Base-by-base conservation (phyloP, 2,113 vertebrate genomes). In the Tautogolabrus adspersus region DNA sequence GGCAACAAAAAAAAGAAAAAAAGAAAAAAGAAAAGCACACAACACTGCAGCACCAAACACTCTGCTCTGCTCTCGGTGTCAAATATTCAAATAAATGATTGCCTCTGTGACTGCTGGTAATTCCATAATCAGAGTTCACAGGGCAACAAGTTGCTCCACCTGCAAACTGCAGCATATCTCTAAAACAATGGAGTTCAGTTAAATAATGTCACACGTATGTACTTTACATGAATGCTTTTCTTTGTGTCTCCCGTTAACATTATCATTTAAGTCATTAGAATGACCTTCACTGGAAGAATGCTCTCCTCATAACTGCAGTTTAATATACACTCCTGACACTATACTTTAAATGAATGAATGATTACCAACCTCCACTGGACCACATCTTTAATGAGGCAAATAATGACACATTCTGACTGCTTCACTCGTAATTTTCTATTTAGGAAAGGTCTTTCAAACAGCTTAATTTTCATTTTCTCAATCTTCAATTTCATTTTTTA, bases 41-140 rank as follows among this genome's bases (percentile, higher is more conserved):
- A 87, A 87, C 64, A 56, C 81, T 72, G 74, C 81, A 72, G 66
- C 85, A 82, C 60, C 72, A 76, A 81, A 85, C 82, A 79, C 42
- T 21, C 78, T 10, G 30, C 55, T 71, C 73, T 44, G 58, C 74
- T 81, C 67, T 58, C 30, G 30, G 64, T 62, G 76, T 40, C 10
- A 26, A 66, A 73, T 62, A 86, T 63, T 58, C 49, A 77, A 54
- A 88, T 66, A 37, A 84, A 77, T 38, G 37, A 76, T 16, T 11
- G 42, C 38, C 61, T 71, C 47, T 37, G 44, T 40, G 70, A 21
- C 58, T 34, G 44, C 22, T 21, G 42, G 51, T 66, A 54, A 79
- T 59, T 82, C 37, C 3, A 77, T 83, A 51, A 75, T 62, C 47
- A 51, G 57, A 75, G 62, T 79, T 72, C 82, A 67, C 80, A 37